Percentiles rank a stretch among this genome's conserved stretches.
phyloP scores from a whole-genome alignment of 2,113 vertebrate genomes.

The Epinephelus fuscoguttatus region DNA sequence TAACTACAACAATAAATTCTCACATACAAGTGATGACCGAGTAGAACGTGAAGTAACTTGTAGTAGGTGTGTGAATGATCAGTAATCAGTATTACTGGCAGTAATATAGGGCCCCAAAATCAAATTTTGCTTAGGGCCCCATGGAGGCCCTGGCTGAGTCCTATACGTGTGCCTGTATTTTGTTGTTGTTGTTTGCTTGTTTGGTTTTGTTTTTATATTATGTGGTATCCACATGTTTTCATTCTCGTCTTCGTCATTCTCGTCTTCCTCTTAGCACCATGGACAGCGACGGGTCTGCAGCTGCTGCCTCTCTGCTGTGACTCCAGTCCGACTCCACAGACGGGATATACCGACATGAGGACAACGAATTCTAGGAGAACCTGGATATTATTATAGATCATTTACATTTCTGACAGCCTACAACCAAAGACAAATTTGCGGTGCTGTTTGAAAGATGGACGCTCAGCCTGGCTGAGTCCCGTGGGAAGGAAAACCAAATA shows the following conservation, averaged over 20 bases:
- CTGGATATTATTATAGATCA: not conserved
- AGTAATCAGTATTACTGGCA: too few relatives aligned
- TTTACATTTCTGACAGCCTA: conserved; percentile 14
- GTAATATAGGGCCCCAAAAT: too few relatives aligned
- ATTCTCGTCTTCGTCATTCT: not conserved
- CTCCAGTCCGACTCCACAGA: not conserved
- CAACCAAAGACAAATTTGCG: not conserved
- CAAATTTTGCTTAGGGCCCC: too few relatives aligned
- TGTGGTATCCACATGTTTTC: too few relatives aligned
- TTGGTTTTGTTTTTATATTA: too few relatives aligned
- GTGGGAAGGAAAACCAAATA: not conserved
- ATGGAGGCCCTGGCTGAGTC: too few relatives aligned
- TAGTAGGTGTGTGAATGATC: too few relatives aligned
- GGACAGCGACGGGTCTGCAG: not conserved
- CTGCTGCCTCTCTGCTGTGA: not conserved
- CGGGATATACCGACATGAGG: not conserved
- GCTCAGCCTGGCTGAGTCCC: not conserved
- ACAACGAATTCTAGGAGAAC: not conserved
- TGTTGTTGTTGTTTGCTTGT: too few relatives aligned
- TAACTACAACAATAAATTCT: too few relatives aligned
- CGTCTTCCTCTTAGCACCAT: not conserved
- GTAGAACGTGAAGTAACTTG: too few relatives aligned
- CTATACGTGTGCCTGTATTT: too few relatives aligned
- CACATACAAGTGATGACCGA: too few relatives aligned
- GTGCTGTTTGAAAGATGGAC: conserved; percentile 6